Evolutionary conservation across 1,140 invertebrate species (phyloP), one percentile per base, ranked within the genome.

Genomic region (Hesperophylax magnus): DNA sequence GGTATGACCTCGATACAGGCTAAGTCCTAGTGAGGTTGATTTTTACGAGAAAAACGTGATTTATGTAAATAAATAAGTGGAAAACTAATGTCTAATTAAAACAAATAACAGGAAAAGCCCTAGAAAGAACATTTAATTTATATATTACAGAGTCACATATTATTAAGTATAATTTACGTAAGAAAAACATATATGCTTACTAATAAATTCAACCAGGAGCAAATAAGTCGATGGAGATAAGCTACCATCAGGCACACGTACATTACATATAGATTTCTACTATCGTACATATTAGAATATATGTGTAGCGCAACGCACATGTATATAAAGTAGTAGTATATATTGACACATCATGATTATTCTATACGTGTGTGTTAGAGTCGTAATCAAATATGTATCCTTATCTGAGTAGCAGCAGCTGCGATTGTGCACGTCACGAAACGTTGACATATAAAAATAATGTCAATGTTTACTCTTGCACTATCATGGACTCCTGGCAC

Each of bases 371-470:
- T 22, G 56, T 58, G 20, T 58, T 5, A 3, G 5, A 58, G 20
- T 58, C n/a, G 56, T 58, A 11, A 58, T 58, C n/a, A 18, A 22
- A 58, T 54, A 54, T 7, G 56, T 58, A 3, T 34, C 56, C 72
- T 61, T 76, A 76, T 76, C 72, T 47, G 56, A 52, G 63, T 7
- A 74, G 72, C 3, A 60, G 54, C 72, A 76, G 72, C 72, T 76
- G 72, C 31, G 72, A 76, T 76, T 76, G 27, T 76, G 27, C 8
- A 60, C 72, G 72, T 76, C 72, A 76, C 31, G 72, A 54, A 18
- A 11, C 14, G 20, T 60, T 61, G 31, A 76, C 7, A 75, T 52
- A 60, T 17, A 58, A 58, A 58, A 39, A n/a, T 20, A 24, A 2
- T 39, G 53, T 60, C 54, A 76, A 58, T 60, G 72, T 58, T 76